Evolutionary conservation across 2,113 vertebrate species (phyloP).

Genomic region (Nymphicus hollandicus): DNA sequence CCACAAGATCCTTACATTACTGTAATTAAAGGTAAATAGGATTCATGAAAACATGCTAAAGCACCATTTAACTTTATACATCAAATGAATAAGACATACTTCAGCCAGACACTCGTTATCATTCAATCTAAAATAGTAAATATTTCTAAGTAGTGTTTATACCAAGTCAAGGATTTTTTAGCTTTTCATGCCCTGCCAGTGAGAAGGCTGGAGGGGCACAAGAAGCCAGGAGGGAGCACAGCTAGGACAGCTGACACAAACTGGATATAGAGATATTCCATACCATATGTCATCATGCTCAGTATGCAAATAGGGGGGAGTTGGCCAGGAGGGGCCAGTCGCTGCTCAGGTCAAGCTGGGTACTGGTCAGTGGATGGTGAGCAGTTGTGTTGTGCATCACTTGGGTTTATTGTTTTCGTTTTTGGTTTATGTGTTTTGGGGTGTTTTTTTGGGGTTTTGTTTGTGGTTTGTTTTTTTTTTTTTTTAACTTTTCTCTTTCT

Average conservation of each 20-base stretch:
- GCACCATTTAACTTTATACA: background rate
- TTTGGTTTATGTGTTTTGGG: too few relatives aligned
- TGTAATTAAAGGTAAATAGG: background rate
- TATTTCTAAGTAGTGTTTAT: background rate
- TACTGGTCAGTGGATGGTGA: background rate
- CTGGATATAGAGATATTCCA: background rate
- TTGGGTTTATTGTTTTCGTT: background rate
- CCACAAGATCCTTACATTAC: background rate
- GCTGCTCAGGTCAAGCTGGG: background rate
- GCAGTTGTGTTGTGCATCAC: background rate
- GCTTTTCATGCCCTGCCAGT: background rate
- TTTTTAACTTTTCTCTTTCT: background rate
- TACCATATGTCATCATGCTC: background rate
- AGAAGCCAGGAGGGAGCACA: background rate
- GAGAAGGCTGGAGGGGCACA: background rate
- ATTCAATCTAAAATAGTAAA: background rate
- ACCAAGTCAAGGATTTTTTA: background rate
- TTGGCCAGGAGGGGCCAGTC: background rate
- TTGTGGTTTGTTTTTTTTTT: background rate
- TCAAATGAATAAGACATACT: background rate
- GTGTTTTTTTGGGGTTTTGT: background rate
- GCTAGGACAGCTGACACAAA: background rate
- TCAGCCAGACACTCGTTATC: background rate
- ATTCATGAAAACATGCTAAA: background rate
- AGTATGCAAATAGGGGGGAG: background rate